These are phyloP conservation scores for Protonibea diacanthus DNA, from an alignment of 2,797 vertebrate species.

Conservation along the genomic window DNA sequence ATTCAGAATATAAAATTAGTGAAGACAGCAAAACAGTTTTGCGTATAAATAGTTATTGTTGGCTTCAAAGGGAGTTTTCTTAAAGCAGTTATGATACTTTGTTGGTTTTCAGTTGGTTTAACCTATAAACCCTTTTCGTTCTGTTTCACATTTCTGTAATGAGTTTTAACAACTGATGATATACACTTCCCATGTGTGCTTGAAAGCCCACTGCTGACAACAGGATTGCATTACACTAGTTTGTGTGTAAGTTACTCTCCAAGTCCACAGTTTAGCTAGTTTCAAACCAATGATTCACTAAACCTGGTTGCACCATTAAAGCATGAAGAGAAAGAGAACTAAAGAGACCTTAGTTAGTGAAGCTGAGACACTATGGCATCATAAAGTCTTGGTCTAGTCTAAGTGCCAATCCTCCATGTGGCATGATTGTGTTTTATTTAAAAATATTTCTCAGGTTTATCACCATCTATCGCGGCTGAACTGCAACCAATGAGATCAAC, in stretches of 20 bases:
- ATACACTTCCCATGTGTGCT: background rate
- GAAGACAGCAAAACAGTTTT: background rate
- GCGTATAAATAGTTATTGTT: background rate
- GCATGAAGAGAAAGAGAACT: too few species aligned
- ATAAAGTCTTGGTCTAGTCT: background rate
- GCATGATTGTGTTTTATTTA: too few species aligned
- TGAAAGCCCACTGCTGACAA: background rate
- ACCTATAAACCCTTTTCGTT: background rate
- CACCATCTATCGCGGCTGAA: too few species aligned
- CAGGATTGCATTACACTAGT: background rate
- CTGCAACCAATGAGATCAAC: too few species aligned
- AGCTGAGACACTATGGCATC: too few species aligned
- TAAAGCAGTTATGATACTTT: background rate
- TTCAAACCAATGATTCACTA: conserved; percentile 4
- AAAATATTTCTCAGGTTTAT: too few species aligned
- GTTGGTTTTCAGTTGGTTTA: conserved; percentile 3
- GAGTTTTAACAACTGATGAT: background rate
- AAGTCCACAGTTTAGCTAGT: conserved; percentile 1
- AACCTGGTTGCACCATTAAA: background rate
- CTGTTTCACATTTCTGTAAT: background rate
- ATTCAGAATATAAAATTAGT: background rate
- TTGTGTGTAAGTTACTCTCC: background rate
- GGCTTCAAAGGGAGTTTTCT: background rate
- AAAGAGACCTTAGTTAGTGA: background rate
- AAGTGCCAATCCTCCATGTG: background rate